Evolutionary conservation across 1,140 invertebrate genomes (phyloP).

Genomic region (Platyscapa corneri): DNA sequence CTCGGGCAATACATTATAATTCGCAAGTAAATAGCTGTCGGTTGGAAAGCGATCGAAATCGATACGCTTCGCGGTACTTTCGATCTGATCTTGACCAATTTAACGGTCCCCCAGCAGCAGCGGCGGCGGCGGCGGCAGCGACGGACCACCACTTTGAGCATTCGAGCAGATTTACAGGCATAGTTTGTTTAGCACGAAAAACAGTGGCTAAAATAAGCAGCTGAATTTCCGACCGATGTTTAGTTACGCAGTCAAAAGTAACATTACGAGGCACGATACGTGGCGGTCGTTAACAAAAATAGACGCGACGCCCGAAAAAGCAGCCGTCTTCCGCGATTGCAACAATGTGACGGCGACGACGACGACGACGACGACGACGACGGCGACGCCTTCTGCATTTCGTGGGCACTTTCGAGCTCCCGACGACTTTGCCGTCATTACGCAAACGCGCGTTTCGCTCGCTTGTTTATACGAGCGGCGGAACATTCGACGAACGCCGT

Average conservation of each 20-base stretch:
- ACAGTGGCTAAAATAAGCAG: not conserved
- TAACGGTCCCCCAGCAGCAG: not conserved
- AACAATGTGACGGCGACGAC: constrained; percentile 21
- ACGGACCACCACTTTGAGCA: no score
- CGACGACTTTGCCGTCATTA: no score
- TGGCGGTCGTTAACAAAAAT: constrained; percentile 29
- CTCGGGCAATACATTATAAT: no score
- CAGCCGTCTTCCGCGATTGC: constrained; percentile 26
- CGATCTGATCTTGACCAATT: not conserved
- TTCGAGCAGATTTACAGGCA: no score
- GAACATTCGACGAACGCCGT: no score
- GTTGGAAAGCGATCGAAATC: no score
- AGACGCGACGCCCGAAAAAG: constrained; percentile 16
- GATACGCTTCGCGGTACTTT: no score
- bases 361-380: no score
- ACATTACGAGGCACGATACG: not conserved
- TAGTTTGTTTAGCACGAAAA: not conserved
- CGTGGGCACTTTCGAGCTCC: no score
- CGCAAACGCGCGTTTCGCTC: not conserved
- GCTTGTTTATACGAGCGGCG: no score
- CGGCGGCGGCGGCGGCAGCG: no score
- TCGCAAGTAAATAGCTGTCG: no score
- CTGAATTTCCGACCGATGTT: not conserved
- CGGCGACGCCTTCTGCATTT: constrained; percentile 13
- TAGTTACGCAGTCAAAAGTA: not conserved